Conservation (phyloP, 2,888 invertebrate species). For the Alitta virens region DNA sequence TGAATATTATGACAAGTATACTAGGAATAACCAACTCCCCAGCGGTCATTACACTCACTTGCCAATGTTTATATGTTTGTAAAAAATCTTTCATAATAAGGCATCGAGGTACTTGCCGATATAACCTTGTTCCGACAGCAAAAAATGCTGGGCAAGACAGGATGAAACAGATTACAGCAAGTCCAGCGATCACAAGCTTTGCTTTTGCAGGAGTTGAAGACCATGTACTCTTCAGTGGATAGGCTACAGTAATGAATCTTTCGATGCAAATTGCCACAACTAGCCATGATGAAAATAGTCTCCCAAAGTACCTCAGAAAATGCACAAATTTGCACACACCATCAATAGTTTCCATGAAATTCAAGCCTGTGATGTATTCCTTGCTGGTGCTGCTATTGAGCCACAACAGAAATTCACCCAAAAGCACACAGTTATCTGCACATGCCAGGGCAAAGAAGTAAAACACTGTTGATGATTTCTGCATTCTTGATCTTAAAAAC, state of each 20-base stretch:
- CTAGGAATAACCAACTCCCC: conserved; percentile 6
- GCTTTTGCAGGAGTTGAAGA: not conserved
- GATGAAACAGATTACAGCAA: not conserved
- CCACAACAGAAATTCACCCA: conserved; percentile 11
- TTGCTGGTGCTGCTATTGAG: not conserved
- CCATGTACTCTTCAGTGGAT: conserved; percentile 1
- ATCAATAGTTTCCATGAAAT: not conserved
- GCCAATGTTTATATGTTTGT: not conserved
- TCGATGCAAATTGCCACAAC: conserved; percentile 7
- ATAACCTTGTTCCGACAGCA: not conserved
- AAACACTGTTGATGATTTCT: not conserved
- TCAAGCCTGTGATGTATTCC: not conserved
- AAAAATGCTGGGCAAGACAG: not conserved
- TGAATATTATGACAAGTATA: conserved; percentile 5
- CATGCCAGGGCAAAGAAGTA: conserved; percentile 11
- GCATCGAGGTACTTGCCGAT: no score
- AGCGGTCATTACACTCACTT: not conserved
- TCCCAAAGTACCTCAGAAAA: conserved; percentile 1
- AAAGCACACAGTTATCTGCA: conserved; percentile 10
- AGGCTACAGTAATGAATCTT: conserved; percentile 10
- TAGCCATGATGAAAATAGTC: conserved; percentile 5
- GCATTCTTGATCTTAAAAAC: conserved; percentile 7
- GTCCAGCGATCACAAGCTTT: not conserved
- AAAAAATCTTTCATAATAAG: no score
- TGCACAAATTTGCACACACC: not conserved